A percentile compares a stretch with the other conserved stretches of the same genome.
Conservation (phyloP, 2,888 invertebrate genomes). For the Drepanosiphum platanoidis region DNA sequence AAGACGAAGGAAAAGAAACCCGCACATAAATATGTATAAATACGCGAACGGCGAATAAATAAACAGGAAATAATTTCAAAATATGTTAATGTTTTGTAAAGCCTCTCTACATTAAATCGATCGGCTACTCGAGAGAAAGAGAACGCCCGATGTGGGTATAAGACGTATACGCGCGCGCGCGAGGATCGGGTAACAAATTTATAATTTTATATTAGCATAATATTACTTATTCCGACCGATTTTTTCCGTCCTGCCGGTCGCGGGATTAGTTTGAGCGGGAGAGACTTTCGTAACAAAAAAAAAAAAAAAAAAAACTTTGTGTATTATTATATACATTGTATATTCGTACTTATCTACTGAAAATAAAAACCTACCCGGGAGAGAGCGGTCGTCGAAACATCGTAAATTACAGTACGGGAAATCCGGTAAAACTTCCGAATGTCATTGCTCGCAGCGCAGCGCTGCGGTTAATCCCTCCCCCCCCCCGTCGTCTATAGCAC, state of each 20-base stretch:
- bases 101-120: not conserved
- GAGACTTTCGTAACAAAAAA: not conserved
- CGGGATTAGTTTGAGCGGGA: too few species aligned
- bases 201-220: not conserved
- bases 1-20: not conserved
- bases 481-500: conserved; percentile 5
- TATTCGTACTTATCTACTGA: conserved; percentile 1
- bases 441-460: conserved; percentile 1
- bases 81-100: not conserved
- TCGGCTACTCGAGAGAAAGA: not conserved
- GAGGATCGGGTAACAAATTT: not conserved
- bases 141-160: not conserved
- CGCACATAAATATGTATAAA: not conserved
- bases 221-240: not conserved
- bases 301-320: not conserved
- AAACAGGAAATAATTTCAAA: not conserved
- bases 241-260: too few species aligned
- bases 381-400: conserved; percentile 8
- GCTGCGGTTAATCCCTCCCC: conserved; percentile 30
- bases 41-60: too few species aligned
- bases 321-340: not conserved
- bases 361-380: not conserved
- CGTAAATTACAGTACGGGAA: conserved; percentile 48
- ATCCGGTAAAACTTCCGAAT: conserved; percentile 25
- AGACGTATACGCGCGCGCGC: too few species aligned